Percentiles rank a stretch among this genome's conserved stretches.
phyloP scores from a whole-genome alignment of 2,888 invertebrate genomes.

The Glaucopsyche alexis region DNA sequence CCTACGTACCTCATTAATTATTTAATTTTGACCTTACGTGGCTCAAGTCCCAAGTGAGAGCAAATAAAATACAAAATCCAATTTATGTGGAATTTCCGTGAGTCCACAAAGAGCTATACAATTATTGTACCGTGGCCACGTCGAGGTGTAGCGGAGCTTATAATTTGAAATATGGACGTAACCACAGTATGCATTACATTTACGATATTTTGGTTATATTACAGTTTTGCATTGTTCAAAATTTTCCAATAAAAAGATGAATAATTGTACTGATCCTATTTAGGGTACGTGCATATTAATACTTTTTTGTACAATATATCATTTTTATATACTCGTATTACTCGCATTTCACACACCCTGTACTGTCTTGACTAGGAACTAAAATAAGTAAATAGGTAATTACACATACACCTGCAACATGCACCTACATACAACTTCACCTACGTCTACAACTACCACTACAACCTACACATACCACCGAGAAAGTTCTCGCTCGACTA shows the following conservation, averaged over 20 bases:
- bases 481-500: no score
- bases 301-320: no score
- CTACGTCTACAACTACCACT: no score
- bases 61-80: slow-evolving; percentile 18
- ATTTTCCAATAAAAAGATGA: slow-evolving; percentile 4
- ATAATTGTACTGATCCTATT: neutral
- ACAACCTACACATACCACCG: no score
- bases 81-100: slow-evolving; percentile 14
- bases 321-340: no score
- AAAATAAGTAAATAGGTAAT: no score
- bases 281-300: neutral
- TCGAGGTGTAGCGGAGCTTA: slow-evolving; percentile 11
- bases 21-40: slow-evolving; percentile 14
- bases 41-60: slow-evolving; percentile 13
- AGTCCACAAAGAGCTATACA: slow-evolving; percentile 20
- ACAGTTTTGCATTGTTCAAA: neutral
- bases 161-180: slow-evolving; percentile 22
- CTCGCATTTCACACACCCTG: no score
- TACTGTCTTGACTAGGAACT: no score
- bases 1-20: slow-evolving; percentile 13
- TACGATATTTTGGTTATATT: neutral
- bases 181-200: neutral
- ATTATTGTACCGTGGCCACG: slow-evolving; percentile 13
- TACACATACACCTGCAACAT: no score
- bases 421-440: no score